phyloP scores from a whole-genome alignment of 2,888 invertebrate genomes.

The Fragum whitleyi region DNA sequence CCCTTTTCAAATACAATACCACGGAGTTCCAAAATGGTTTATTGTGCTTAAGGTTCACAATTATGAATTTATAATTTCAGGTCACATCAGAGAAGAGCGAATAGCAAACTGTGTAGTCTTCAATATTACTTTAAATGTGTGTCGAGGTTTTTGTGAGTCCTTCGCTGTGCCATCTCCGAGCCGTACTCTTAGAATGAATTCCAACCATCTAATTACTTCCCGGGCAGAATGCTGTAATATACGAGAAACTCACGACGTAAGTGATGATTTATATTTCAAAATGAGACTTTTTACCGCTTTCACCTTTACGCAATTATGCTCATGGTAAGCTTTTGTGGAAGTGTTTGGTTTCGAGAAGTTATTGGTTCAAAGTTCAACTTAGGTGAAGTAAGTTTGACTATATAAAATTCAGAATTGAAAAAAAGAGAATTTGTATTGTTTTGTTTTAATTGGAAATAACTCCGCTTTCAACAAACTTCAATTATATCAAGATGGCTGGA shows the following conservation, averaged over 20 bases:
- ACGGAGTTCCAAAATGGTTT: no score
- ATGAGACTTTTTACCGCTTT: neutral
- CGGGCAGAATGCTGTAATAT: conserved; percentile 96
- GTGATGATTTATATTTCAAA: conserved; percentile 69
- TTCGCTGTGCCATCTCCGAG: conserved; percentile 92
- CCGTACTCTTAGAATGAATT: conserved; percentile 86
- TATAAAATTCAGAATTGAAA: no score
- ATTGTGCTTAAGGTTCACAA: no score
- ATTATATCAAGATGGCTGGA: no score
- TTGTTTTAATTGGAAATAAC: no score
- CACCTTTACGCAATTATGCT: neutral
- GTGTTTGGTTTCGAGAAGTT: neutral
- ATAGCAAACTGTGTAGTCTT: conserved; percentile 95
- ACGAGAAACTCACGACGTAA: conserved; percentile 94
- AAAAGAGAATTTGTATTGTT: no score
- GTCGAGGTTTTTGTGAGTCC: conserved; percentile 94
- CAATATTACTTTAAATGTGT: conserved; percentile 94
- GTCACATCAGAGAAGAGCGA: conserved; percentile 92
- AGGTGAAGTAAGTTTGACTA: neutral
- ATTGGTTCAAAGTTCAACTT: neutral
- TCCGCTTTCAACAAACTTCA: no score
- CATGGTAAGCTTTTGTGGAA: neutral
- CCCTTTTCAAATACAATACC: no score
- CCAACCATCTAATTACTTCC: conserved; percentile 90
- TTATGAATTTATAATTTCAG: no score